Conservation (phyloP, 2,797 vertebrate species). For the Coranthus polyacanthus region DNA sequence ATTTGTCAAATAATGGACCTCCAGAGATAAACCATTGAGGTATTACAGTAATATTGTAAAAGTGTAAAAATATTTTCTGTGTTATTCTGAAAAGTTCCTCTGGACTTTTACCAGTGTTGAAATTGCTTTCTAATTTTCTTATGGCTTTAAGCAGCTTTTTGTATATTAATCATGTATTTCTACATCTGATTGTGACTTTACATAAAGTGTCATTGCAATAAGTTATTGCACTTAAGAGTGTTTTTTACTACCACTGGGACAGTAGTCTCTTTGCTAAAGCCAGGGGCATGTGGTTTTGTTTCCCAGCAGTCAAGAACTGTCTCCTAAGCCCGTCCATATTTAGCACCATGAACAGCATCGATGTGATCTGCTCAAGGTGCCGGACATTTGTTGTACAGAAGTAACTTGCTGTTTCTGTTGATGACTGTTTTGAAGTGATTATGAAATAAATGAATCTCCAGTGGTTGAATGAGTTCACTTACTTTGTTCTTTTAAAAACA, state of each 20-base stretch:
- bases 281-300: conserved; percentile 25
- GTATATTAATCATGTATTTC: conserved; percentile 81
- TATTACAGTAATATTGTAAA: conserved; percentile 76
- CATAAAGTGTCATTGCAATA: conserved; percentile 82
- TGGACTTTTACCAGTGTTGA: conserved; percentile 68
- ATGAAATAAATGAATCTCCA: conserved; percentile 78
- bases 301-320: conserved; percentile 44
- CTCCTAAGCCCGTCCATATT: conserved; percentile 61
- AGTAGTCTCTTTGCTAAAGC: conserved; percentile 47
- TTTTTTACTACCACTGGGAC: conserved; percentile 51
- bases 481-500: conserved; percentile 25
- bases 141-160: conserved; percentile 79
- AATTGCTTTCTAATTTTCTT: conserved; percentile 70
- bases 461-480: conserved; percentile 21
- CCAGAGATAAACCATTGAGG: conserved; percentile 75
- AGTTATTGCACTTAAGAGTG: conserved; percentile 90
- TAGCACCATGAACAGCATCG: conserved; percentile 49
- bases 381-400: conserved; percentile 71
- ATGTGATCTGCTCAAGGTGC: conserved; percentile 56
- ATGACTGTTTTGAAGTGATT: conserved; percentile 64
- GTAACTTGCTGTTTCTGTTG: conserved; percentile 60
- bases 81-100: conserved; percentile 62
- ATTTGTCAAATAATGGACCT: conserved; percentile 79
- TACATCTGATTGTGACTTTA: conserved; percentile 76
- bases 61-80: conserved; percentile 69